Evolutionary conservation across 2,888 invertebrate genomes (phyloP).

Genomic region (Leptinotarsa tumamoca): DNA sequence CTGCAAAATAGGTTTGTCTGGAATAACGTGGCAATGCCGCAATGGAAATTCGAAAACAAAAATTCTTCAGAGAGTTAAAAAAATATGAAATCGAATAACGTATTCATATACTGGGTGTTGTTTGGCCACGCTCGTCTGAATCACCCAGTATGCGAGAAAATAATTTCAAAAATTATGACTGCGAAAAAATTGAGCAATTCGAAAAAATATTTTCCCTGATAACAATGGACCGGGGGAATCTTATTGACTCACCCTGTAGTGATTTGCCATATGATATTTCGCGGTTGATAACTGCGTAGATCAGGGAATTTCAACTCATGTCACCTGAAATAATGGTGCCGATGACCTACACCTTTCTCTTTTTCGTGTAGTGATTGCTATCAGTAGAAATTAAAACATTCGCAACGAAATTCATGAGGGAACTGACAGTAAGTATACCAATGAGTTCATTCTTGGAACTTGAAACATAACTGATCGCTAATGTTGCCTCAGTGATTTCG

Average conservation of each 20-base stretch:
- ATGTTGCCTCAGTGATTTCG: background rate
- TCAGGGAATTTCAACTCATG: background rate
- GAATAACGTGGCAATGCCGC: too few species aligned
- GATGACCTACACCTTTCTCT: slow-evolving; percentile 1
- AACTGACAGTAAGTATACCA: slow-evolving; percentile 12
- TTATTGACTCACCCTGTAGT: background rate
- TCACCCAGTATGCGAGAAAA: too few species aligned
- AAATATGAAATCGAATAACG: too few species aligned
- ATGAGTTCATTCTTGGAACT: slow-evolving; percentile 9
- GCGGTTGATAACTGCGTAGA: background rate
- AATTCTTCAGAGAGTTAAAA: too few species aligned
- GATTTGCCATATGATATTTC: background rate
- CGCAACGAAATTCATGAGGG: background rate
- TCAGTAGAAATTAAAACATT: background rate
- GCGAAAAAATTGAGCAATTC: too few species aligned
- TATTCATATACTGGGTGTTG: too few species aligned
- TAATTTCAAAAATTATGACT: too few species aligned
- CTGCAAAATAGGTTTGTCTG: too few species aligned
- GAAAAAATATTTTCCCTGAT: too few species aligned
- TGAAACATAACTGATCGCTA: background rate
- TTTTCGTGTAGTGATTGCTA: background rate
- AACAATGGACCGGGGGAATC: too few species aligned
- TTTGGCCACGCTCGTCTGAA: too few species aligned
- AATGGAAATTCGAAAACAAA: too few species aligned
- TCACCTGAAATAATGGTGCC: background rate